Evolutionary conservation across 2,888 invertebrate species (phyloP), one percentile per base, ranked within the genome.

Genomic region (Spisula subtruncata): DNA sequence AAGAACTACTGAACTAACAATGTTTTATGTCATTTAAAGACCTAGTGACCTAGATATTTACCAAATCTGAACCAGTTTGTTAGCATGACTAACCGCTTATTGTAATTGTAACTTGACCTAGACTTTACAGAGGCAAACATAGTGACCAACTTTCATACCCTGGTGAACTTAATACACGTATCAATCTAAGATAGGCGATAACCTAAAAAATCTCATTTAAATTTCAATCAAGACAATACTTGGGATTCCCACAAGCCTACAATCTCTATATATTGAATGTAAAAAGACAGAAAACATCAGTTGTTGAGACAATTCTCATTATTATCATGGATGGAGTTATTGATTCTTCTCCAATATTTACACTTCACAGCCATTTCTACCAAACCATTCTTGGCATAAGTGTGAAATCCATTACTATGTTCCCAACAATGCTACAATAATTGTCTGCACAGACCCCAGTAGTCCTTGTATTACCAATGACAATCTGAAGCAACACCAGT

Each of bases 301-400:
- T 66, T 66, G 20, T 25, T 66, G 25, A 66, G 60, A 66, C 60
- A 66, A n/a, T 56, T 56, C 41, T 56, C 56, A 56, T 56, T 56
- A 56, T 56, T 56, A 56, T 56, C 60, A 25, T 66, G 25, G n/a
- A 66, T 66, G 60, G 25, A 66, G 12, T 25, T 35, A 75, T 75
- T 75, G 75, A 75, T 75, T 75, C 35, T 75, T 32, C n/a, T 75
- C 29, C 35, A 75, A 25, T 75, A 75, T 75, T 75, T 75, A 75
- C 32, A 29, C 32, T 32, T 75, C 75, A 32, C 35, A 75, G 32
- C 75, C n/a, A 32, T 32, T 32, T 32, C 75, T 32, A 14, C 32
- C 32, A 18, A 75, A 32, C 35, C 1, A 66, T 66, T 75, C 16
- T 35, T 35, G 75, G 75, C 75, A 75, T 35, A 32, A 75, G 75